Base-by-base conservation (phyloP, 2,888 invertebrate genomes). In the Salpingus planirostris region DNA sequence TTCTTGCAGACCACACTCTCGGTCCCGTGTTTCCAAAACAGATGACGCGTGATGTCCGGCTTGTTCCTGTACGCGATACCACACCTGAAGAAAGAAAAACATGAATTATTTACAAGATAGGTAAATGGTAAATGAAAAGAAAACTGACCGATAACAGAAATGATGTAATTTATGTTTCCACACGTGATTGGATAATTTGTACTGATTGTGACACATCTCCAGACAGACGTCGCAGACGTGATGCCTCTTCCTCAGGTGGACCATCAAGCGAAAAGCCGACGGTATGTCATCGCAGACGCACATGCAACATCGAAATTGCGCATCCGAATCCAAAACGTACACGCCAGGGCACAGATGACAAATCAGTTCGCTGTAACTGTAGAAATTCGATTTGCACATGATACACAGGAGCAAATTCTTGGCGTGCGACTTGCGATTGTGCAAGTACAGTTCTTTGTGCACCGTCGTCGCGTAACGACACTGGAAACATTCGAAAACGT, bases 21-120 rank as follows among this genome's bases (percentile, higher is more conserved):
- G 2, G 89, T 89, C 12, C 89, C 89, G 61, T 91, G 90, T 62
- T 90, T 91, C 89, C 90, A 90, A 60, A 88, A 89, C 33, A 90
- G 67, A 66, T 91, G 90, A 55, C 87, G 86, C 10, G 85, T 86
- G 36, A 89, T 90, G 54, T 89, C 88, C 31, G 80, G 80, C 59
- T 88, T 88, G 62, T 88, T 89, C 45, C 87, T 74, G 58, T 90
- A 90, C 0, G 89, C 80, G 42, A 90, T 85, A 15, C 86, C 86
- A 60, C 90, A 90, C n/a, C n/a, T n/a, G n/a, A n/a, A n/a, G n/a
- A n/a, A n/a, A n/a, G n/a, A n/a, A n/a, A n/a, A n/a, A n/a, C n/a
- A n/a, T n/a, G n/a, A n/a, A n/a, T n/a, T n/a, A n/a, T n/a, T n/a
- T n/a, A n/a, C n/a, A n/a, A n/a, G n/a, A n/a, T n/a, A n/a, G n/a